Base-by-base conservation (phyloP, 2,797 vertebrate species). In the Alauda arvensis region DNA sequence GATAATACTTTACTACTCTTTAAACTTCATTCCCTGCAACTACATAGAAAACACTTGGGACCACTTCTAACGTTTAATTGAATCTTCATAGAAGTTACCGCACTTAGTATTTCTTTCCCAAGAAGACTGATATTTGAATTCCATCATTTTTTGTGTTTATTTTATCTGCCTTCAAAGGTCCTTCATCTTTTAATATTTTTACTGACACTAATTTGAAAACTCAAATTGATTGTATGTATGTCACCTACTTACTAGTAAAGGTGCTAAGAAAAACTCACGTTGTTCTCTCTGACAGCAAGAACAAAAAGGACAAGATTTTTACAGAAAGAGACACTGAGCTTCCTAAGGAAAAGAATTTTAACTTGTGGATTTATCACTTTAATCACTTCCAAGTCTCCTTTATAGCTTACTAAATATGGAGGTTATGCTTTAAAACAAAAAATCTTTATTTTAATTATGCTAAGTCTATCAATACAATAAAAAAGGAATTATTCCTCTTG, bases 401-500 rank as follows among this genome's bases (percentile, higher is more conserved):
- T 88, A 91, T 86, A 87, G 80, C 61, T 92, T 74, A 77, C 49
- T 85, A 95, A 95, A 95, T 88, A 86, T 55, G 77, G 43, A 61
- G 21, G 7, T 43, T 51, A 77, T 37, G 14, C 24, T 83, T 79
- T 46, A 29, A 68, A 62, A 86, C 85, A 76, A 59, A 12, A 4
- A 19, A 48, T 52, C 29, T 46, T 63, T 8, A 67, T 77, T 81
- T 89, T 63, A 63, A 25, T 52, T 65, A 48, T 42, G 39, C 65
- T 8, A 85, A 85, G 15, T 49, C 18, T 63, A 70, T 61, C 29
- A 61, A 72, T 66, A 79, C 7, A 85, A 63, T 39, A 63, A 74
- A 87, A 61, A 70, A 75, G 8, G 11, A 60, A 69, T 55, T 62
- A 62, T 10, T 68, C 11, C 56, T 77, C 39, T 82, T 61, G 21